phyloP scores from a whole-genome alignment of 2,113 vertebrate genomes.

The Australoheros scitulus region DNA sequence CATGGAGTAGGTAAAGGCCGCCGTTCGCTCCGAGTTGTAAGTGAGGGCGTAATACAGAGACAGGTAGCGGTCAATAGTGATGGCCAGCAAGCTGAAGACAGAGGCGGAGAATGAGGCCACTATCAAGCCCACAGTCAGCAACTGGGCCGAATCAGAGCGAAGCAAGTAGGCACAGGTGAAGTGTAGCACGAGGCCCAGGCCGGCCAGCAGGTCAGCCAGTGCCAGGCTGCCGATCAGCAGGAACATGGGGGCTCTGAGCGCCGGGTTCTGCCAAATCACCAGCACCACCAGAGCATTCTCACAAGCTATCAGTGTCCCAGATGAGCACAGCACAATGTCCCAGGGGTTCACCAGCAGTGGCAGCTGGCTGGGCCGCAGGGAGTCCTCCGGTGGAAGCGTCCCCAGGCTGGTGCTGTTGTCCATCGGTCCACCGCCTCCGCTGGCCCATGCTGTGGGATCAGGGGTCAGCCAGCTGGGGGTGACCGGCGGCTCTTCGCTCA shows the following conservation, averaged over 20 bases:
- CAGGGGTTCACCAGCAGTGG: conserved; percentile 93
- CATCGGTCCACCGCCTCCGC: conserved; percentile 70
- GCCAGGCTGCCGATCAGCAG: conserved; percentile 97
- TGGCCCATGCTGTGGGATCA: conserved; percentile 84
- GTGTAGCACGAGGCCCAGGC: conserved; percentile 93
- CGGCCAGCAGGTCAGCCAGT: conserved; percentile 95
- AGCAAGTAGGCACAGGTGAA: conserved; percentile 96
- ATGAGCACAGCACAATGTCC: conserved; percentile 97
- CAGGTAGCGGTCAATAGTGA: conserved; percentile 98
- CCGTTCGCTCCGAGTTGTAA: conserved; percentile 96
- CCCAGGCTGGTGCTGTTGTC: conserved; percentile 85
- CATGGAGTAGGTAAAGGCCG: conserved; percentile 97
- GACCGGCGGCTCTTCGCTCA: conserved; percentile 91
- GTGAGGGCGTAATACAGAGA: conserved; percentile 98
- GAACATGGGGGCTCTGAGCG: conserved; percentile 96
- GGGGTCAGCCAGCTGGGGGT: conserved; percentile 88
- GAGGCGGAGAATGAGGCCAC: conserved; percentile 98
- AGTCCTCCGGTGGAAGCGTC: conserved; percentile 81
- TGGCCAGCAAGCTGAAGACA: conserved; percentile 96
- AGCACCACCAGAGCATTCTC: conserved; percentile 97
- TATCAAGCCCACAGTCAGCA: conserved; percentile 93
- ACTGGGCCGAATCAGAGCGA: conserved; percentile 92
- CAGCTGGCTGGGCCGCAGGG: conserved; percentile 74
- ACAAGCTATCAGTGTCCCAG: conserved; percentile 96
- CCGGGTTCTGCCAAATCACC: conserved; percentile 97